Percentiles rank a stretch among this genome's conserved stretches.
Evolutionary conservation across 1,140 invertebrate genomes (phyloP).

Genomic region (Brachionus rubens): DNA sequence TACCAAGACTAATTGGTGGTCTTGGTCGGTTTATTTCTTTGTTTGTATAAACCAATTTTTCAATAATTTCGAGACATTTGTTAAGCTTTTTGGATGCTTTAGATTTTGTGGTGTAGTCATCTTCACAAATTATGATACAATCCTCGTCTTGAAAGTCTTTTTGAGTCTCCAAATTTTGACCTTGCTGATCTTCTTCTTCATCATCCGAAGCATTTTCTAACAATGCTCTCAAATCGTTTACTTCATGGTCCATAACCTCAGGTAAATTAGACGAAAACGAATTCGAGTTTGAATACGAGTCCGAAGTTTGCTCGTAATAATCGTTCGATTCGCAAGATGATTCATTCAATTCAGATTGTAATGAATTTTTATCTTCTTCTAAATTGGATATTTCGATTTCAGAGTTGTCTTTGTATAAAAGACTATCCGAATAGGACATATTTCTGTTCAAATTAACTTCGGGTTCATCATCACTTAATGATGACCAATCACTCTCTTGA

Average conservation of each 20-base stretch:
- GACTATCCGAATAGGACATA: neutral
- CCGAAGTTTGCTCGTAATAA: neutral
- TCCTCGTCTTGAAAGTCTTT: neutral
- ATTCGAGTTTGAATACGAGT: neutral
- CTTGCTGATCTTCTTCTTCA: neutral
- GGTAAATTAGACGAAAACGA: neutral
- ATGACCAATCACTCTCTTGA: neutral
- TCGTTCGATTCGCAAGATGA: neutral
- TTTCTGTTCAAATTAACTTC: neutral
- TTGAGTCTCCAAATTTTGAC: neutral
- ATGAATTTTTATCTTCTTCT: neutral
- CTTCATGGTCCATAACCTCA: neutral
- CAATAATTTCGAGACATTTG: neutral
- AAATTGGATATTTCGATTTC: neutral
- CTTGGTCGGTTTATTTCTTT: neutral
- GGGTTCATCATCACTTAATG: neutral
- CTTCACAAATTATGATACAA: conserved; percentile 4
- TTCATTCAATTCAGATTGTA: neutral
- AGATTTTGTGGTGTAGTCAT: neutral
- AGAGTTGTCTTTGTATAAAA: neutral
- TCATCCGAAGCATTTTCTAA: neutral
- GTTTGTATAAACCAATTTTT: neutral
- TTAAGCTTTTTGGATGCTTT: conserved; percentile 6
- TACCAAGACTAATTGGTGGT: conserved; percentile 3
- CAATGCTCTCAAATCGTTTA: neutral